phyloP scores from a whole-genome alignment of 2,797 vertebrate genomes.

The Novumbra hubbsi region DNA sequence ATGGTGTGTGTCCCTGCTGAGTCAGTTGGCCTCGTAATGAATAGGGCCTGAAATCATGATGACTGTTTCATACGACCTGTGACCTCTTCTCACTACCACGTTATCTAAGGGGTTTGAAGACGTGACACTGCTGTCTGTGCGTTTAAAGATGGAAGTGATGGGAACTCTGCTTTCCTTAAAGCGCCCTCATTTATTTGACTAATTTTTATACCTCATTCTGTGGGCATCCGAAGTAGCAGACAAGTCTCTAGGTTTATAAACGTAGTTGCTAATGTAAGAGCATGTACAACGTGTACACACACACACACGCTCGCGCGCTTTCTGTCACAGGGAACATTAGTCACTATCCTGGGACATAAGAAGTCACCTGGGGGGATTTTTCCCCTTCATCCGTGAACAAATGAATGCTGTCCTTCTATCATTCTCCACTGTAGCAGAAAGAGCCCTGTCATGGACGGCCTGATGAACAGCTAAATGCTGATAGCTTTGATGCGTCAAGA shows the following conservation, averaged over 20 bases:
- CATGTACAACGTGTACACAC: background rate
- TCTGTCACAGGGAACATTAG: constrained; percentile 23
- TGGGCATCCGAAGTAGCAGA: constrained; percentile 31
- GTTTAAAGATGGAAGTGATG: constrained; percentile 44
- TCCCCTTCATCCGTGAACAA: constrained; percentile 24
- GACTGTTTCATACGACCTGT: constrained; percentile 23
- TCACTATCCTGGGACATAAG: constrained; percentile 2
- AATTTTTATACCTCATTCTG: too few relatives aligned
- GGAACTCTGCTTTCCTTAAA: constrained; percentile 50
- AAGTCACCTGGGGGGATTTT: background rate
- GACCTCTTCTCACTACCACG: constrained; percentile 45
- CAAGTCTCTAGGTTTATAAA: constrained; percentile 33
- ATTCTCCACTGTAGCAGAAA: constrained; percentile 11
- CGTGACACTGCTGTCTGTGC: constrained; percentile 49
- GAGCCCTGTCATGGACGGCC: constrained; percentile 6
- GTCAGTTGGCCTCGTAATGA: constrained; percentile 50
- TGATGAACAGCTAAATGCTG: constrained; percentile 12
- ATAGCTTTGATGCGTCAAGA: background rate
- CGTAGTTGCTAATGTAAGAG: constrained; percentile 27
- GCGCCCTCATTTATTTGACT: constrained; percentile 27
- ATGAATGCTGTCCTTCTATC: constrained; percentile 9
- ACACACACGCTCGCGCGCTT: constrained; percentile 5
- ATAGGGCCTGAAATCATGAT: constrained; percentile 37
- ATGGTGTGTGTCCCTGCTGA: background rate
- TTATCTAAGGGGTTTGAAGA: background rate